A percentile compares a stretch with the other conserved stretches of the same genome.
Evolutionary conservation across 2,797 vertebrate species (phyloP).

Genomic region (Austrolebias charrua): DNA sequence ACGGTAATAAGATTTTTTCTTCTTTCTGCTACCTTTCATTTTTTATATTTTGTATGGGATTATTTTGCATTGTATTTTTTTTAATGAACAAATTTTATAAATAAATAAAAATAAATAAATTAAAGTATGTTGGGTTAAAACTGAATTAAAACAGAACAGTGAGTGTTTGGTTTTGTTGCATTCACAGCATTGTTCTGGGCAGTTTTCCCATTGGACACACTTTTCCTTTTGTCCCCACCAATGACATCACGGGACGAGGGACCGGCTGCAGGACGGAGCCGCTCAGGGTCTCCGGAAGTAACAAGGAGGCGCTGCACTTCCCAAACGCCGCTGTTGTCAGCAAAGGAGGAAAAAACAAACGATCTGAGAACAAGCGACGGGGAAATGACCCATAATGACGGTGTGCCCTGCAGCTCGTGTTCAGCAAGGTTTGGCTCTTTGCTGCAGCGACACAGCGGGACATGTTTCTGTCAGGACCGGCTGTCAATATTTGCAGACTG

Average conservation of each 20-base stretch:
- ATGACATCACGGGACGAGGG: conserved; percentile 45
- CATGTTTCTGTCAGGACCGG: neutral
- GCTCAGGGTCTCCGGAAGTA: conserved; percentile 62
- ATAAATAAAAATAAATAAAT: too few species aligned
- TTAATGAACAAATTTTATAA: too few species aligned
- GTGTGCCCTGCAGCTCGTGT: neutral
- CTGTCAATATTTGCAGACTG: conserved; percentile 43
- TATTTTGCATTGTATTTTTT: too few species aligned
- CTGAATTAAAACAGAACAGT: too few species aligned
- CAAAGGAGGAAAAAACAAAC: neutral
- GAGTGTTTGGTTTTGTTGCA: too few species aligned
- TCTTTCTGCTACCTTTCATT: too few species aligned
- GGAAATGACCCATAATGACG: conserved; percentile 33
- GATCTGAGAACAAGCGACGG: conserved; percentile 3
- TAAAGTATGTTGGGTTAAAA: too few species aligned
- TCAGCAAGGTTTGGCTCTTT: neutral
- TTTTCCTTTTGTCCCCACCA: conserved; percentile 20
- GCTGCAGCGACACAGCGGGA: neutral
- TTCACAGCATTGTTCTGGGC: neutral
- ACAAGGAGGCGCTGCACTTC: conserved; percentile 45
- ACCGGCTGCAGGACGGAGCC: conserved; percentile 25
- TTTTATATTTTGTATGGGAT: too few species aligned
- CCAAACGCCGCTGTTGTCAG: conserved; percentile 25
- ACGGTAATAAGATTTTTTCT: too few species aligned
- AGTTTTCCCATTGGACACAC: conserved; percentile 11